Conservation (phyloP, 2,797 vertebrate genomes). For the Melanogrammus aeglefinus region DNA sequence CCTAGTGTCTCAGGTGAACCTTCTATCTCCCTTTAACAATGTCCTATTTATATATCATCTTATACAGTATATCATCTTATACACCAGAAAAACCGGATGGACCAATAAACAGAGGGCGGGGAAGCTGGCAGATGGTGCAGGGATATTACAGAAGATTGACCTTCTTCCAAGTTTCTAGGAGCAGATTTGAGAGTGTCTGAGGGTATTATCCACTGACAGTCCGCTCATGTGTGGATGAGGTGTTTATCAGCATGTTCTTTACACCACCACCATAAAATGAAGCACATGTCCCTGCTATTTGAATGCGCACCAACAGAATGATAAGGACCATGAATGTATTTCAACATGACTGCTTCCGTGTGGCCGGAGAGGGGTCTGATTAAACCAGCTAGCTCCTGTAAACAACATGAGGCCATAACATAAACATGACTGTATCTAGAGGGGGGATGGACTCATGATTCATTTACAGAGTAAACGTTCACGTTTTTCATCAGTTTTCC, state of each 20-base stretch:
- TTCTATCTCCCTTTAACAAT: neutral
- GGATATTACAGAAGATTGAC: slow-evolving; percentile 63
- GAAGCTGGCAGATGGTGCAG: slow-evolving; percentile 61
- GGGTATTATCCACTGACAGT: slow-evolving; percentile 59
- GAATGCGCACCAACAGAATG: neutral
- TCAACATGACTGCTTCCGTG: no score
- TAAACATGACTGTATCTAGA: no score
- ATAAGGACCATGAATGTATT: neutral
- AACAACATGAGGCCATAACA: no score
- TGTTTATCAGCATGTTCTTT: slow-evolving; percentile 51
- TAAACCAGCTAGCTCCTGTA: no score
- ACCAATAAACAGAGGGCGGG: slow-evolving; percentile 49
- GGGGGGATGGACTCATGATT: no score
- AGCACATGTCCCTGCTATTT: neutral
- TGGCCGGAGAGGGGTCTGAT: no score
- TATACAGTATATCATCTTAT: slow-evolving; percentile 10
- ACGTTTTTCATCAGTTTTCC: no score
- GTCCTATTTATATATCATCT: neutral
- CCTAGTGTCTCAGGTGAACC: neutral
- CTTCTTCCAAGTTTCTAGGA: slow-evolving; percentile 51
- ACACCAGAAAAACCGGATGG: slow-evolving; percentile 30
- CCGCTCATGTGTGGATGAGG: slow-evolving; percentile 49
- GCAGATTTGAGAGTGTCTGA: slow-evolving; percentile 44
- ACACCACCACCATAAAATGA: slow-evolving; percentile 11
- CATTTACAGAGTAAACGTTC: no score